Percentiles rank a stretch among this genome's conserved stretches.
Evolutionary conservation across 2,888 invertebrate species (phyloP).

Genomic region (Ypsolopha sequella): DNA sequence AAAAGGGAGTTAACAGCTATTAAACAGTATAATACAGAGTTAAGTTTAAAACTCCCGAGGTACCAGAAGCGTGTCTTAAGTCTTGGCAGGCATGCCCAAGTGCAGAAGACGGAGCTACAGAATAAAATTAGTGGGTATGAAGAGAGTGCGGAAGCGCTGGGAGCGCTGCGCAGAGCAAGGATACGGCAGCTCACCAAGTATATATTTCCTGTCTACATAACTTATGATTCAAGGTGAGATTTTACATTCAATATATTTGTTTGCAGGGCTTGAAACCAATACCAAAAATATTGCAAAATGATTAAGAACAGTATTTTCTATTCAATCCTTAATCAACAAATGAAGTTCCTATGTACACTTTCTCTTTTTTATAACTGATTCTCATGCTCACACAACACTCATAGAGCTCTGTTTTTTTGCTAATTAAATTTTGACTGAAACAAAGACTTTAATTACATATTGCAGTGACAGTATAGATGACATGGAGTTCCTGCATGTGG

Average conservation of each 20-base stretch:
- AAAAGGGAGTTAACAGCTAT: slow-evolving; percentile 32
- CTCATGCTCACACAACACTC: too few species aligned
- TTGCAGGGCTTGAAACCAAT: slow-evolving; percentile 83
- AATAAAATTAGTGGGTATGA: slow-evolving; percentile 33
- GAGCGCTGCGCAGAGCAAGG: slow-evolving; percentile 44
- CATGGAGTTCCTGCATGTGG: slow-evolving; percentile 78
- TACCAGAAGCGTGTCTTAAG: slow-evolving; percentile 54
- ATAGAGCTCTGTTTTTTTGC: too few species aligned
- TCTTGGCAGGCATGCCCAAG: slow-evolving; percentile 38
- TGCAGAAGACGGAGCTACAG: slow-evolving; percentile 39
- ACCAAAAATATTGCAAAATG: slow-evolving; percentile 72
- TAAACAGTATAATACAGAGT: slow-evolving; percentile 40
- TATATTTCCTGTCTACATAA: slow-evolving; percentile 63
- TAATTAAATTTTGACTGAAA: slow-evolving; percentile 9
- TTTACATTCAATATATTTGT: slow-evolving; percentile 60
- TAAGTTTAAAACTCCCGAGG: slow-evolving; percentile 44
- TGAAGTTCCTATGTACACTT: too few species aligned
- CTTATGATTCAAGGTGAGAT: slow-evolving; percentile 49
- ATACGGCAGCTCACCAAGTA: slow-evolving; percentile 56
- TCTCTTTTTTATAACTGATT: too few species aligned
- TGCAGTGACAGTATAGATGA: slow-evolving; percentile 83
- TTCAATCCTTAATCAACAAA: too few species aligned
- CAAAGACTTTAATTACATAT: slow-evolving; percentile 71
- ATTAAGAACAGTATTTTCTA: neutral
- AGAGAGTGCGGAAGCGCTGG: slow-evolving; percentile 36